phyloP scores from a whole-genome alignment of 2,797 vertebrate species.

The Podarcis lilfordi region DNA sequence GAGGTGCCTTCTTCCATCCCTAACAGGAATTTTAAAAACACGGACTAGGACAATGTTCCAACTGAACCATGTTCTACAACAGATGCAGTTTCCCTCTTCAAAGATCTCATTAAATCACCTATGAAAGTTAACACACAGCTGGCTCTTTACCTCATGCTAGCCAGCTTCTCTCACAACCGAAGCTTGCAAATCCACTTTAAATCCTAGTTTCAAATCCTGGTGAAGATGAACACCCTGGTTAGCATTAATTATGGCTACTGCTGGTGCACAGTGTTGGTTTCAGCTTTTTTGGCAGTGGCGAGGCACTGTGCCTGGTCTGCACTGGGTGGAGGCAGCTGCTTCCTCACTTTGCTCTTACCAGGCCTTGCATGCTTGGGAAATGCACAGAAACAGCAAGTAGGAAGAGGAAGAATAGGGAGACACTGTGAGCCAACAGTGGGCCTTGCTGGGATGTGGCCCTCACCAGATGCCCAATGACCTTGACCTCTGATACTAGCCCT shows the following conservation, averaged over 20 bases:
- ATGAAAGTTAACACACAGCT: background rate
- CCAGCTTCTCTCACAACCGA: background rate
- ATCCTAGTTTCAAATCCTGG: background rate
- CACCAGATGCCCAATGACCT: too few relatives aligned
- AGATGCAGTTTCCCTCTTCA: background rate
- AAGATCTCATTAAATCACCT: background rate
- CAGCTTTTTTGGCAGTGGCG: background rate
- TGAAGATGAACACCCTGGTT: background rate
- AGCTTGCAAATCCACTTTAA: background rate
- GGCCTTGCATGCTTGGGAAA: background rate
- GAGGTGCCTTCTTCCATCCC: too few relatives aligned
- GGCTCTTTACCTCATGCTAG: background rate
- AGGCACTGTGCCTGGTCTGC: background rate
- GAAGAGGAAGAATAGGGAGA: background rate
- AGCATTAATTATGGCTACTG: background rate
- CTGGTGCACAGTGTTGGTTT: background rate
- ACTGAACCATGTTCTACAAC: background rate
- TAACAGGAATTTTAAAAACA: background rate
- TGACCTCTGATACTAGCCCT: background rate
- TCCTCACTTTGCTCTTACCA: background rate
- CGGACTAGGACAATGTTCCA: background rate
- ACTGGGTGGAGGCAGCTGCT: background rate
- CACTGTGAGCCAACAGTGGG: too few relatives aligned
- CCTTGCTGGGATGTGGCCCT: background rate
- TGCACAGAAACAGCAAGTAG: background rate